These are phyloP conservation scores for Mamestra brassicae DNA, from an alignment of 2,888 invertebrate genomes.

Conservation along the genomic window DNA sequence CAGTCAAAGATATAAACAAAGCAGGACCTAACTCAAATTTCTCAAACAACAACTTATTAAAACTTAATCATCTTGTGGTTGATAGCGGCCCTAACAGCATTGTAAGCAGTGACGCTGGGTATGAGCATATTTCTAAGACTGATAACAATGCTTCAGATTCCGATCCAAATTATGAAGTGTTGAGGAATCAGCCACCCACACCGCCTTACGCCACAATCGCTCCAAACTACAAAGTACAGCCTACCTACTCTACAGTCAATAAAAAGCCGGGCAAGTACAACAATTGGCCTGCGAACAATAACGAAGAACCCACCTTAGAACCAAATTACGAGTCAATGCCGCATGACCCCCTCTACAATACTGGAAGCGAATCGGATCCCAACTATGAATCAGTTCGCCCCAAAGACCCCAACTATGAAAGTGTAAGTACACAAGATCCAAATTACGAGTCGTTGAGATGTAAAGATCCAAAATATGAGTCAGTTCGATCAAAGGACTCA, in stretches of 20 bases:
- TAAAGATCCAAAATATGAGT: conserved; percentile 92
- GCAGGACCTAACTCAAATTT: conserved; percentile 73
- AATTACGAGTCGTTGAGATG: conserved; percentile 93
- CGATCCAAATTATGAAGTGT: conserved; percentile 95
- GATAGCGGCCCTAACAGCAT: conserved; percentile 92
- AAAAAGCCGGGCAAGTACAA: conserved; percentile 89
- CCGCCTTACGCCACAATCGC: conserved; percentile 88
- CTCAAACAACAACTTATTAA: conserved; percentile 80
- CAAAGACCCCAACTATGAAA: conserved; percentile 93
- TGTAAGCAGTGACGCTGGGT: conserved; percentile 93
- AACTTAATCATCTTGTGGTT: conserved; percentile 78
- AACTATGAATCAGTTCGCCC: conserved; percentile 93
- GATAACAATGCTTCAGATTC: conserved; percentile 91
- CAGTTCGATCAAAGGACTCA: conserved; percentile 89
- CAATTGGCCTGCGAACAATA: conserved; percentile 89
- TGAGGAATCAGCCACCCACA: conserved; percentile 91
- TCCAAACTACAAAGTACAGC: conserved; percentile 84
- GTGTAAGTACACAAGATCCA: conserved; percentile 92
- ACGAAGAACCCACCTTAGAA: conserved; percentile 91
- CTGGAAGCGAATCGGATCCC: conserved; percentile 94
- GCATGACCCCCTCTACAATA: conserved; percentile 91
- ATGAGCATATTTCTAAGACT: conserved; percentile 92
- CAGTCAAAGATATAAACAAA: conserved; percentile 87
- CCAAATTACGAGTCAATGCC: conserved; percentile 95
- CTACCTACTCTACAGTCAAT: conserved; percentile 90